Percentiles rank a stretch among this genome's conserved stretches.
Evolutionary conservation across 2,888 invertebrate genomes (phyloP).

Genomic region (Danaus chrysippus): DNA sequence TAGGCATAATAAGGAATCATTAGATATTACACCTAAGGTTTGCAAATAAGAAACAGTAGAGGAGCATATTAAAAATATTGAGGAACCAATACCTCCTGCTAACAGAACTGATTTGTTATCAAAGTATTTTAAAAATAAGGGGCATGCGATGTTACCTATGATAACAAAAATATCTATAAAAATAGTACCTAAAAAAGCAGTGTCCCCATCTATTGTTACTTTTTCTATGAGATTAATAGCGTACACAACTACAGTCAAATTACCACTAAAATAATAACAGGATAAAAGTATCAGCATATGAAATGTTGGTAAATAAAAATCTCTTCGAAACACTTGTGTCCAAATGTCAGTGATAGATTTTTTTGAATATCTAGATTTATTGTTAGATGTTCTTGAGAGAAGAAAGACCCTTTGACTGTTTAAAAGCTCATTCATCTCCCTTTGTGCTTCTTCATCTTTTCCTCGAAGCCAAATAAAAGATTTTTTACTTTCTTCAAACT

Average conservation of each 20-base stretch:
- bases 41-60: slow-evolving; percentile 23
- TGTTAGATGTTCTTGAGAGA: slow-evolving; percentile 16
- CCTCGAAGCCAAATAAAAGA: slow-evolving; percentile 30
- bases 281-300: slow-evolving; percentile 23
- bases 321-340: slow-evolving; percentile 18
- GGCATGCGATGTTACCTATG: slow-evolving; percentile 18
- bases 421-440: slow-evolving; percentile 31
- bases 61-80: slow-evolving; percentile 20
- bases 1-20: slow-evolving; percentile 18
- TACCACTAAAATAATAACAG: slow-evolving; percentile 27
- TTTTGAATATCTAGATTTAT: slow-evolving; percentile 15
- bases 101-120: slow-evolving; percentile 25
- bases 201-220: slow-evolving; percentile 19
- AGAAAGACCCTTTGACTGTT: slow-evolving; percentile 28
- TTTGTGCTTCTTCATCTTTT: slow-evolving; percentile 24
- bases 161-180: slow-evolving; percentile 20
- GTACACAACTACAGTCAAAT: slow-evolving; percentile 23
- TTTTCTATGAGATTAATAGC: slow-evolving; percentile 24
- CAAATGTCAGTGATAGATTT: slow-evolving; percentile 20
- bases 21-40: slow-evolving; percentile 10
- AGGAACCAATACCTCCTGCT: slow-evolving; percentile 19
- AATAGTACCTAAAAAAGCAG: slow-evolving; percentile 26
- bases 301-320: slow-evolving; percentile 25
- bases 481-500: slow-evolving; percentile 33
- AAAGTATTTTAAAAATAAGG: slow-evolving; percentile 21